Evolutionary conservation across 2,113 vertebrate genomes (phyloP).

Genomic region (Tangachromis dhanisi): DNA sequence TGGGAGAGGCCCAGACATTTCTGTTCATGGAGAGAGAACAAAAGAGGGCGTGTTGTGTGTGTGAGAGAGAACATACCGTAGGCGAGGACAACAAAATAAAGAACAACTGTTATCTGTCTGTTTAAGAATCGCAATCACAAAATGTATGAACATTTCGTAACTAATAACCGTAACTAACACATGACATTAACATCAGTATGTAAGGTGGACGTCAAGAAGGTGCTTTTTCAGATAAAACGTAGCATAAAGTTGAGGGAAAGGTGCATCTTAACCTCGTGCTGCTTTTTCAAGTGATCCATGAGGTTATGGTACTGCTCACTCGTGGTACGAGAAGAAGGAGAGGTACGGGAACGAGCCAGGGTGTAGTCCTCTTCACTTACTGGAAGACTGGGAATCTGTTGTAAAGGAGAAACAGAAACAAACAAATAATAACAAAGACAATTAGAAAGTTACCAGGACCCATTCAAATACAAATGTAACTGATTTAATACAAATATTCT

Average conservation of each 20-base stretch:
- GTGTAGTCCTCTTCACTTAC: conserved; percentile 81
- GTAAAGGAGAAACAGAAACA: neutral
- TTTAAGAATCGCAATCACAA: neutral
- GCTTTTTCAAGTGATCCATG: conserved; percentile 79
- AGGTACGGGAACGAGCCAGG: conserved; percentile 71
- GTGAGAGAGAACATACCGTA: neutral
- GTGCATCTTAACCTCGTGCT: conserved; percentile 75
- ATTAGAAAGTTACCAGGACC: neutral
- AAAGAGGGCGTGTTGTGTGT: neutral
- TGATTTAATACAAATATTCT: neutral
- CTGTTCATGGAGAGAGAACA: conserved; percentile 54
- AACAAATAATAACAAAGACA: neutral
- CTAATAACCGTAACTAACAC: neutral
- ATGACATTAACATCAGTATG: neutral
- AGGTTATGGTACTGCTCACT: conserved; percentile 77
- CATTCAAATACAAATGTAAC: neutral
- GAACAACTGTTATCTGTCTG: neutral
- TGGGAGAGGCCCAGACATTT: conserved; percentile 79
- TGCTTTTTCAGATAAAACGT: neutral
- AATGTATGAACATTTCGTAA: neutral
- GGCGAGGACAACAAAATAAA: neutral
- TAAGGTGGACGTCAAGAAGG: neutral
- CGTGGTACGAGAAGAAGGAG: conserved; percentile 69
- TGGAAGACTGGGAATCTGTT: conserved; percentile 78
- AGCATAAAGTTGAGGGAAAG: neutral